phyloP scores from a whole-genome alignment of 2,113 vertebrate genomes.

The Nannobrachium achirus region DNA sequence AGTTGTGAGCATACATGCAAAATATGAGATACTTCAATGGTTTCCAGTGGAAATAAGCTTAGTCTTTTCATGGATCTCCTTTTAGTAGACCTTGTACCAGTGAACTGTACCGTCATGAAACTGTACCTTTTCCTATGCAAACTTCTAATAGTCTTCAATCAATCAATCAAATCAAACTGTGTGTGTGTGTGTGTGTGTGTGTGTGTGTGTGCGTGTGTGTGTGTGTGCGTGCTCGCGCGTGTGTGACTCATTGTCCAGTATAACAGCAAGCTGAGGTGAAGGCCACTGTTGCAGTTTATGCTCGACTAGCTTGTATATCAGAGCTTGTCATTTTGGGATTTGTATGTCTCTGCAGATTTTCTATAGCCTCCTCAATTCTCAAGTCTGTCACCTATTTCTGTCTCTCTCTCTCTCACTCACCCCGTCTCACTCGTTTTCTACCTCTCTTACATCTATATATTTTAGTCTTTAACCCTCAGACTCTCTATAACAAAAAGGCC shows the following conservation, averaged over 20 bases:
- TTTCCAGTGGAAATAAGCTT: too few relatives aligned
- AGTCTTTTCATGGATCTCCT: too few relatives aligned
- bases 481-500: too few relatives aligned
- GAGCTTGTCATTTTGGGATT: constrained; percentile 5
- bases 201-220: constrained; percentile 6
- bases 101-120: too few relatives aligned
- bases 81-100: too few relatives aligned
- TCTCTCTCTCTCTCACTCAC: neutral
- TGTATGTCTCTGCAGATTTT: neutral
- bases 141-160: too few relatives aligned
- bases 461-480: too few relatives aligned
- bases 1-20: too few relatives aligned
- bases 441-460: too few relatives aligned
- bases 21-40: too few relatives aligned
- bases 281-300: constrained; percentile 10
- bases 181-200: constrained; percentile 3
- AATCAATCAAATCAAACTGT: too few relatives aligned
- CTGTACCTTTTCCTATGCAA: too few relatives aligned
- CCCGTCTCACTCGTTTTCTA: neutral
- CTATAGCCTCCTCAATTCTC: neutral
- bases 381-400: constrained; percentile 3
- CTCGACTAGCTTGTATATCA: constrained; percentile 12
- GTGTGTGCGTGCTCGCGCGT: neutral
- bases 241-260: neutral
- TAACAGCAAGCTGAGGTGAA: neutral